Percentiles rank a stretch among this genome's conserved stretches.
phyloP scores from a whole-genome alignment of 1,140 invertebrate genomes.

The Apolygus lucorum region DNA sequence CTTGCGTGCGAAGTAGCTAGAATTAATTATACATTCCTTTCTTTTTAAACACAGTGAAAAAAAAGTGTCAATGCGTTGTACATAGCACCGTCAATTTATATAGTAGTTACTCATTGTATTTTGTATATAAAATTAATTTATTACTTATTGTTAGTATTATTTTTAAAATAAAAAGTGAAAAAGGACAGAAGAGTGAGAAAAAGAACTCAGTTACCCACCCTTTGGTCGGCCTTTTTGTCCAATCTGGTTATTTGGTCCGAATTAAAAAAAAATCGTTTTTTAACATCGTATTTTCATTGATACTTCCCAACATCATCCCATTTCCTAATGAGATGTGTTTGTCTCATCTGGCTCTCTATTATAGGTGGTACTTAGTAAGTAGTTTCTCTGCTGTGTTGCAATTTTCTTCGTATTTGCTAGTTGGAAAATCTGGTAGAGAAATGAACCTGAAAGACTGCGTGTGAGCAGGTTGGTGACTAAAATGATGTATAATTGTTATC shows the following conservation, averaged over 20 bases:
- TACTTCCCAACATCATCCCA: too few relatives aligned
- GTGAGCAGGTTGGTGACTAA: too few relatives aligned
- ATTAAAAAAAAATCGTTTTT: neutral
- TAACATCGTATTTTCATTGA: too few relatives aligned
- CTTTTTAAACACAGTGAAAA: conserved; percentile 4
- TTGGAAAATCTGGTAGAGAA: too few relatives aligned
- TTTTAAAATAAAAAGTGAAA: neutral
- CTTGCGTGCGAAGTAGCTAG: too few relatives aligned
- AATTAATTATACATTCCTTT: neutral
- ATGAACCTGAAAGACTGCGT: too few relatives aligned
- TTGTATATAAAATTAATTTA: conserved; percentile 5
- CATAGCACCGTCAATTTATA: neutral
- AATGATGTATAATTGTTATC: too few relatives aligned
- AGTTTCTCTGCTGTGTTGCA: too few relatives aligned
- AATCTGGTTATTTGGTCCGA: neutral
- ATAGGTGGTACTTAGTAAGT: too few relatives aligned
- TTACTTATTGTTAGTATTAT: neutral
- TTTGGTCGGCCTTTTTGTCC: neutral
- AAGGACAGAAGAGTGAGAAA: neutral
- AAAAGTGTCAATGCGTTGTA: neutral
- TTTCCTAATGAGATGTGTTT: too few relatives aligned
- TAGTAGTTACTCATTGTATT: neutral
- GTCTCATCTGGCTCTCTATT: too few relatives aligned
- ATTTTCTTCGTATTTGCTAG: too few relatives aligned
- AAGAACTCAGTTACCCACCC: neutral